These are phyloP conservation scores for Willisornis vidua DNA, from an alignment of 2,113 vertebrate genomes.

Conservation along the genomic window DNA sequence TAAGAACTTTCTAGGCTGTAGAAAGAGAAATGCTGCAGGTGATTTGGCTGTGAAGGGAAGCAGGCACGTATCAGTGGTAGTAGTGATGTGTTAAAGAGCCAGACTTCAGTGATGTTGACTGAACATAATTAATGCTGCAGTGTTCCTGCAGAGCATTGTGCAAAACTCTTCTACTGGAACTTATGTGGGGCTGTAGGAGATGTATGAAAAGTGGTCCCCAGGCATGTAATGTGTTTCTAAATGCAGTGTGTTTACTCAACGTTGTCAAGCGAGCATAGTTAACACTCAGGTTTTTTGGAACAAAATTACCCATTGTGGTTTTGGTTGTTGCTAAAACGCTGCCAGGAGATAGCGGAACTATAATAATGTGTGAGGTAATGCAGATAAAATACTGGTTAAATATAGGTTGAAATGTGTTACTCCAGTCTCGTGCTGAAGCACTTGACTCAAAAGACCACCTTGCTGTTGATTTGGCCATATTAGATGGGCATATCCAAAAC, in stretches of 20 bases:
- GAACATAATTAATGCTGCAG: neutral
- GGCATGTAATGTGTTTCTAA: neutral
- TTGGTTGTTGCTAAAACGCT: neutral
- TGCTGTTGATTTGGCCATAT: neutral
- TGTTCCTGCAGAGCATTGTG: neutral
- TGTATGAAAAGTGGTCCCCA: neutral
- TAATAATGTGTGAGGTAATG: neutral
- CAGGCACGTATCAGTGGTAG: neutral
- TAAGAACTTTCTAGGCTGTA: conserved; percentile 25
- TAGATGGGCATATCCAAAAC: neutral
- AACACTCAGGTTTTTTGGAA: neutral
- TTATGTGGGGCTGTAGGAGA: neutral
- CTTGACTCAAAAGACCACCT: neutral
- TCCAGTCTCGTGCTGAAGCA: neutral
- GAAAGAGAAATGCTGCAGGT: neutral
- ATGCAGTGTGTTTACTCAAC: neutral
- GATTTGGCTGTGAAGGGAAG: neutral
- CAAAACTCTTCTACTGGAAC: neutral
- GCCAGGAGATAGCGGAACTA: neutral
- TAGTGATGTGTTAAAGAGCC: neutral
- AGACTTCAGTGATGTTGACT: neutral
- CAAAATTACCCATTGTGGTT: neutral
- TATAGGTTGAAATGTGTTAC: neutral
- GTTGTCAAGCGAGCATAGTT: neutral
- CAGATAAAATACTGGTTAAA: neutral